These are phyloP conservation scores for Elaphurus davidianus DNA, from an alignment of 2,113 vertebrate genomes.

Conservation along the genomic window DNA sequence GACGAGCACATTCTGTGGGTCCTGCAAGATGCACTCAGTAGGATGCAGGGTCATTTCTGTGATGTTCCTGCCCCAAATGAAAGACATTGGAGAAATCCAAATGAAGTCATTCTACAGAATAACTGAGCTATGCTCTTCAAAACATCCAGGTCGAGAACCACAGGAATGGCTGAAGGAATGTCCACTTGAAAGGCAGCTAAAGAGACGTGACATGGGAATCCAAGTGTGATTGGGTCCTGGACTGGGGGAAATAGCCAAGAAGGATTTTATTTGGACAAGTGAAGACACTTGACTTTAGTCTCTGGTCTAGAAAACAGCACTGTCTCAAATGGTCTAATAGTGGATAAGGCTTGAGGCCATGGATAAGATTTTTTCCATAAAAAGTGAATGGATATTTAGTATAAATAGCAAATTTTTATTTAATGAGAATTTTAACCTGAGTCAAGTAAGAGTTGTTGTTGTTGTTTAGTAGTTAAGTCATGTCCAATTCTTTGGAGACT, in stretches of 20 bases:
- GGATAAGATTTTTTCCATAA: neutral
- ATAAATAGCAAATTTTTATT: neutral
- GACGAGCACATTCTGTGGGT: neutral
- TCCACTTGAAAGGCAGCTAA: neutral
- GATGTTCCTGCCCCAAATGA: neutral
- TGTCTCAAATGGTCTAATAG: neutral
- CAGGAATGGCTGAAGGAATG: neutral
- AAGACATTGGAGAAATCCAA: neutral
- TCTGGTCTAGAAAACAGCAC: neutral
- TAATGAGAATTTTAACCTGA: neutral
- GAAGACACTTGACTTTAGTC: neutral
- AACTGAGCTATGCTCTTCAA: neutral
- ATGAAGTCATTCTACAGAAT: neutral
- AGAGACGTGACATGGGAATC: neutral
- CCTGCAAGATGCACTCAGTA: neutral
- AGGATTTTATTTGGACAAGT: neutral
- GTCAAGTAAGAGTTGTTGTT: neutral
- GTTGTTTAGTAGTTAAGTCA: neutral
- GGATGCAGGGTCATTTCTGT: neutral
- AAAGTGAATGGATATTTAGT: neutral
- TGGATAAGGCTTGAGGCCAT: rapidly evolving
- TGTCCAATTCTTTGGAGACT: neutral
- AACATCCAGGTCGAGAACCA: neutral
- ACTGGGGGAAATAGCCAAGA: neutral
- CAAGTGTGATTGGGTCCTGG: neutral